A percentile compares a stretch with the other conserved stretches of the same genome.
phyloP scores from a whole-genome alignment of 2,113 vertebrate genomes.

The Zapus hudsonius region DNA sequence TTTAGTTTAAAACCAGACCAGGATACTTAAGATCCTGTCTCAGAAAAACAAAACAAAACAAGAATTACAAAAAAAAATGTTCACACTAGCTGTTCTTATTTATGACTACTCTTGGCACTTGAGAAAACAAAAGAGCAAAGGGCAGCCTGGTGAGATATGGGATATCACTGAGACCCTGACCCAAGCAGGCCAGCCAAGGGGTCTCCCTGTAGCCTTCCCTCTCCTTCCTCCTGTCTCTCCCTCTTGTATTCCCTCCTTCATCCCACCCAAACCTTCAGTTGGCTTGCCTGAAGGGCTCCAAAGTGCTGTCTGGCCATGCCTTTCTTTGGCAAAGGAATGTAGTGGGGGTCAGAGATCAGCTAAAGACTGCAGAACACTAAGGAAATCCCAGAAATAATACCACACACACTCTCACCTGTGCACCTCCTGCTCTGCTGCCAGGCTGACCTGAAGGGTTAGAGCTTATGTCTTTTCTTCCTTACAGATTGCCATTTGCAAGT shows the following conservation, averaged over 20 bases:
- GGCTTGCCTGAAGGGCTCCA: not conserved
- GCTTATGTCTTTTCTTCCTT: not conserved
- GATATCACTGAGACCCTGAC: no score
- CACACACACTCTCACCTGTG: not conserved
- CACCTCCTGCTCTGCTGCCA: not conserved
- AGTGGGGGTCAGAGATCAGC: not conserved
- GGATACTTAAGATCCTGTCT: not conserved
- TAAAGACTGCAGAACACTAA: not conserved
- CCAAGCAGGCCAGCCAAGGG: not conserved
- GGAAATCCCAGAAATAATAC: not conserved
- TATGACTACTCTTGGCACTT: not conserved
- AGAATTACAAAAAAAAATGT: not conserved
- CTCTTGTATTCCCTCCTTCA: not conserved
- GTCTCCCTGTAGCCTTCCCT: not conserved
- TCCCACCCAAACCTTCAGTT: not conserved
- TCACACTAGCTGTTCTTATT: not conserved
- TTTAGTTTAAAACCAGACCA: not conserved
- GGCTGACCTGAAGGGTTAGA: not conserved
- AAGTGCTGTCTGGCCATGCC: no score
- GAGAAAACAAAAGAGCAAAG: not conserved
- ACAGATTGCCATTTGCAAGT: conserved; percentile 28
- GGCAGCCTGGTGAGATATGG: not conserved
- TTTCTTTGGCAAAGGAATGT: not conserved
- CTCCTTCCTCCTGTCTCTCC: not conserved
- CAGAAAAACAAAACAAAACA: not conserved